Evolutionary conservation across 2,113 vertebrate species (phyloP), one percentile per base, ranked within the genome.

Genomic region (Globicephala melas): DNA sequence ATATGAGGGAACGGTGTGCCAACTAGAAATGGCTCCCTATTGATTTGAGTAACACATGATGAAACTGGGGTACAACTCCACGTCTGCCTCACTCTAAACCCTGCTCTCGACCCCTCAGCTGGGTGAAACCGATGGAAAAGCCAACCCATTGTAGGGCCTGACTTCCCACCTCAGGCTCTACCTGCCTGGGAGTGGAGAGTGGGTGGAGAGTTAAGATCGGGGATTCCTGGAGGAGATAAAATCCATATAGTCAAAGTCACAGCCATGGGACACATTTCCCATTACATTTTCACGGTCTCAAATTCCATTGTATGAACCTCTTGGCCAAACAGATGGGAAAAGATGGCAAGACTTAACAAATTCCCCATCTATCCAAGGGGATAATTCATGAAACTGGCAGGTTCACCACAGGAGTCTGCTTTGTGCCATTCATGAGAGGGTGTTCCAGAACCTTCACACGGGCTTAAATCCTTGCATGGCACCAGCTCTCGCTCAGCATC

Each of bases 191-290:
- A 33, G 15, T 3, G 1, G 65, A 31, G 26, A 0, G 4, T 15
- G 11, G 17, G 2, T 2, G 6, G 8, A 6, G 13, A 0, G 2
- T 17, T 14, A 58, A 1, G 31, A 28, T 0, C 0, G 0, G 13
- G 20, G 15, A 55, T 28, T 58, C 63, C 76, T 36, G 38, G n/a
- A 11, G 53, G n/a, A n/a, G 36, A 38, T 0, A 38, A 31, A 14
- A 28, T 1, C 33, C 20, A 18, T 9, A 8, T 2, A 0, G 58
- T 47, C 13, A 53, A 6, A 7, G 50, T 41, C 70, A 15, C 1
- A 1, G 26, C 41, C 6, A 0, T 1, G 28, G 25, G 67, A n/a
- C 8, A 28, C 28, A 3, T 14, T 26, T 18, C 74, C n/a, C 10
- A 6, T 13, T 11, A 20, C 5, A 0, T 25, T 5, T 65, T 21